phyloP scores from a whole-genome alignment of 1,140 invertebrate genomes.

The Microplitis demolitor region DNA sequence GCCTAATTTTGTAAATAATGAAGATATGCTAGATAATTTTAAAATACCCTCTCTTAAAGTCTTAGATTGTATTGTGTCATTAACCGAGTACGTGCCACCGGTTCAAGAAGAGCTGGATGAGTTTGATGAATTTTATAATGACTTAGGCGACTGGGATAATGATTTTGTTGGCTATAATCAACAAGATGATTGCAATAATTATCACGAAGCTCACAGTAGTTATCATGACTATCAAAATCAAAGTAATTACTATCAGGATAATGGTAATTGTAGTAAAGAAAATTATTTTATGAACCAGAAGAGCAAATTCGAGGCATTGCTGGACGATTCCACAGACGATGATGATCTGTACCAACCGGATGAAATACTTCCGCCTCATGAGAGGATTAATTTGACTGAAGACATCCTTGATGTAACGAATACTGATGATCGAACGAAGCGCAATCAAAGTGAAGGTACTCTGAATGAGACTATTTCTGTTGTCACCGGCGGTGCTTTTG shows the following conservation, averaged over 20 bases:
- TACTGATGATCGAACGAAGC: not conserved
- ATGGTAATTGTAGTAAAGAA: too few relatives aligned
- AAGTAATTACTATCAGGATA: too few relatives aligned
- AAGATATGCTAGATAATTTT: not conserved
- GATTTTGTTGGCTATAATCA: too few relatives aligned
- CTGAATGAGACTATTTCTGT: not conserved
- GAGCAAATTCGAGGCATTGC: constrained; percentile 28
- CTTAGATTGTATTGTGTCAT: not conserved
- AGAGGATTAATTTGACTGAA: not conserved
- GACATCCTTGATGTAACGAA: not conserved
- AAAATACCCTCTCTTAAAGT: not conserved
- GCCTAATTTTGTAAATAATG: constrained; percentile 11
- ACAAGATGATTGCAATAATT: too few relatives aligned
- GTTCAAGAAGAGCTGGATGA: not conserved
- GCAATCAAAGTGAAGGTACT: not conserved
- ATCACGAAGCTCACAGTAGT: too few relatives aligned
- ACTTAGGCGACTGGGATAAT: not conserved
- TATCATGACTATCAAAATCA: too few relatives aligned
- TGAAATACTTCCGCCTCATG: not conserved
- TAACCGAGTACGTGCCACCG: not conserved
- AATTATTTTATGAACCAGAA: not conserved
- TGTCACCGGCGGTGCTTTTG: constrained; percentile 26
- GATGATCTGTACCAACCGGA: not conserved
- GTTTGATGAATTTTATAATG: not conserved
- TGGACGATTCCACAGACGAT: constrained; percentile 24